phyloP scores from a whole-genome alignment of 1,140 invertebrate genomes.

The Zaprionus taronus region DNA sequence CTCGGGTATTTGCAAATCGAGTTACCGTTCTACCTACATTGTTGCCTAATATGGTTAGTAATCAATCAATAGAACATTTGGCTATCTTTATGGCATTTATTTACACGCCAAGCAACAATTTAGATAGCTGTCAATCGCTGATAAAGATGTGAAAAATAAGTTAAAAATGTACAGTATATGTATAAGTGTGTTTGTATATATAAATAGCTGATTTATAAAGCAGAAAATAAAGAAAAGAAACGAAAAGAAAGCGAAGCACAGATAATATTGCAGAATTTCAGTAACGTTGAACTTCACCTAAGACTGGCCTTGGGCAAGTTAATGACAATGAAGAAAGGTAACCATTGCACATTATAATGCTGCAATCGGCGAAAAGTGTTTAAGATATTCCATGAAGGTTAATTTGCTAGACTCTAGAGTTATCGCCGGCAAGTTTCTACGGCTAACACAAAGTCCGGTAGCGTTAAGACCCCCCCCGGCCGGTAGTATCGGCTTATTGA shows the following conservation, averaged over 20 bases:
- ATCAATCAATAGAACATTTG: conserved; percentile 69
- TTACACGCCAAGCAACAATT: conserved; percentile 53
- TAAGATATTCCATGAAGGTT: conserved; percentile 6
- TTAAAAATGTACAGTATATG: conserved; percentile 17
- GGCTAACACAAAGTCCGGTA: conserved; percentile 21
- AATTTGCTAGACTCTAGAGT: neutral
- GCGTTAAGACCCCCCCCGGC: conserved; percentile 7
- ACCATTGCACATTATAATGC: conserved; percentile 46
- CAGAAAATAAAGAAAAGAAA: neutral
- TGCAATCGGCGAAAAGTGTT: conserved; percentile 46
- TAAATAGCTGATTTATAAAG: neutral
- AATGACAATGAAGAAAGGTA: conserved; percentile 48
- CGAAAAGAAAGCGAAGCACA: neutral
- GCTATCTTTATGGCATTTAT: conserved; percentile 66
- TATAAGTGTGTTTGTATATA: neutral
- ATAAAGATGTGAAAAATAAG: conserved; percentile 54
- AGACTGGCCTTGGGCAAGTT: conserved; percentile 48
- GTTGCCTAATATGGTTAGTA: conserved; percentile 42
- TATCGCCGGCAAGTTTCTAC: conserved; percentile 15
- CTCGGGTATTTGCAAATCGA: neutral
- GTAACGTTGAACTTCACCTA: conserved; percentile 59
- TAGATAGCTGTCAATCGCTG: conserved; percentile 56
- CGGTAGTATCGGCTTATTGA: conserved; percentile 28
- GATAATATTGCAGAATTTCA: conserved; percentile 29
- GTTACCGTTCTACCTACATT: too few species aligned